Evolutionary conservation across 1,140 invertebrate genomes (phyloP), one percentile per base, ranked within the genome.

Genomic region (Monochamus saltuarius): DNA sequence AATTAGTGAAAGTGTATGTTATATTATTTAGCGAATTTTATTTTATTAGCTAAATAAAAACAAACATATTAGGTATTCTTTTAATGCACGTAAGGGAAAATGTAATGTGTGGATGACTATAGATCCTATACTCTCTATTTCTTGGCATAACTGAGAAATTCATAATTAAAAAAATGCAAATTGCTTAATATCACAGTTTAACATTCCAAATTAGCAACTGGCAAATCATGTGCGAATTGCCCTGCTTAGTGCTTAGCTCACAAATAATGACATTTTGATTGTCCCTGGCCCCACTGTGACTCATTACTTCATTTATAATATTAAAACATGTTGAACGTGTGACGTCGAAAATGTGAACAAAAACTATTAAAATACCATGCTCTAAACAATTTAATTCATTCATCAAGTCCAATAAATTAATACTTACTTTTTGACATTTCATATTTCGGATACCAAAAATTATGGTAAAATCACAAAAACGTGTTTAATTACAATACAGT

Each of bases 401-500:
- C 16, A 42, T n/a, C 39, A 42, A 42, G 16, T 6, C 2, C 16
- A 55, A n/a, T 9, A 34, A 55, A 55, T 51, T 56, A 36, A 8
- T 54, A 65, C 64, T 65, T 62, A 65, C 64, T 50, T 61, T 59
- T 65, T 56, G 59, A 61, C 64, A 65, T 65, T 58, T 65, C 64
- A 65, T 62, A 65, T 49, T 64, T 65, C 55, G 62, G 39, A 29
- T 42, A 35, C 38, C 53, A 55, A 51, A 36, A 51, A 51, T 51
- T 11, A 34, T 38, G 16, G 35, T 8, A 51, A 38, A 51, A 51
- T 51, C 43, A 46, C 13, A 46, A 46, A 19, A n/a, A 46, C 43
- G 6, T 29, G 6, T 3, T 6, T 29, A 29, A 29, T 29, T 3
- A 3, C 22, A 3, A 6, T 29, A 29, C 22, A 29, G 22, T 29